phyloP scores from a whole-genome alignment of 1,140 invertebrate species.

The Panagrolaimus sp. region DNA sequence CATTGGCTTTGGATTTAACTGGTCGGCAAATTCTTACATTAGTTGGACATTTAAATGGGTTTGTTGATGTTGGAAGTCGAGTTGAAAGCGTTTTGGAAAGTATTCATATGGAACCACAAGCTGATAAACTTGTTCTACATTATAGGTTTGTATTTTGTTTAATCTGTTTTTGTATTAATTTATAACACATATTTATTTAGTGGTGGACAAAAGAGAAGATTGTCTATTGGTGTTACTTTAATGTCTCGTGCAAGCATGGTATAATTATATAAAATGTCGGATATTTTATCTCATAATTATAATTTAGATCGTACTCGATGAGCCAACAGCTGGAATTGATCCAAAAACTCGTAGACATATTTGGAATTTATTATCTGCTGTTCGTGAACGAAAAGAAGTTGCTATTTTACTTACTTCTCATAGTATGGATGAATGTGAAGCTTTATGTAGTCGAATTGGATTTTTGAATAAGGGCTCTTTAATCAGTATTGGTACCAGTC shows the following conservation, averaged over 20 bases:
- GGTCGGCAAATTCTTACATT: conserved; percentile 33
- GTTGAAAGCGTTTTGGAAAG: conserved; percentile 31
- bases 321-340: conserved; percentile 60
- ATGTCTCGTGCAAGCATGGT: conserved; percentile 30
- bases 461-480: conserved; percentile 80
- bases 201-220: conserved; percentile 62
- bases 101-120: conserved; percentile 27
- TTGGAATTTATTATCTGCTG: conserved; percentile 60
- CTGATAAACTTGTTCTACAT: conserved; percentile 34
- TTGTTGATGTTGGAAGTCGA: conserved; percentile 22
- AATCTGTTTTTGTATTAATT: not conserved
- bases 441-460: conserved; percentile 67
- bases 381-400: conserved; percentile 28
- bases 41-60: conserved; percentile 39
- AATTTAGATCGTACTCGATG: too few species aligned
- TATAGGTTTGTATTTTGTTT: conserved; percentile 16
- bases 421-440: conserved; percentile 58
- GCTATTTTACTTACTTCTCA: conserved; percentile 54
- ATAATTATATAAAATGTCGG: too few species aligned
- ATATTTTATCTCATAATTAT: too few species aligned
- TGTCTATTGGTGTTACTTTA: conserved; percentile 45
- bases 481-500: conserved; percentile 68
- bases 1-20: conserved; percentile 36
- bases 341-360: conserved; percentile 62
- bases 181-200: conserved; percentile 20